Base-by-base conservation (phyloP, 2,797 vertebrate species). In the Clamator glandarius region DNA sequence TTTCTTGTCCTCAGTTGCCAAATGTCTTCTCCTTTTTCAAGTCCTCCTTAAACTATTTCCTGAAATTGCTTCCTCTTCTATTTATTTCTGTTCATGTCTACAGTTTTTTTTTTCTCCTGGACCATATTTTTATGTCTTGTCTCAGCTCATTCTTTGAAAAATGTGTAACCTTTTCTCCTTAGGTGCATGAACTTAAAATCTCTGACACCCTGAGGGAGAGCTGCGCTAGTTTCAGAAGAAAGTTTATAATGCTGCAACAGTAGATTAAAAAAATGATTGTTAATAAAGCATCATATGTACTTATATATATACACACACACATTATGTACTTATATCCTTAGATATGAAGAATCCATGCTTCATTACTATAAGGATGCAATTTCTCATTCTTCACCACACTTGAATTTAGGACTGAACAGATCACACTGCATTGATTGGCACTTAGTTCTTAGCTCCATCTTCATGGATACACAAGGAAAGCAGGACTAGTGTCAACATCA, bases 41-140 rank as follows among this genome's bases (percentile, higher is more conserved):
- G 61, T 66, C 26, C 28, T 77, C 41, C 31, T 81, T 68, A 73
- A 77, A 57, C 31, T 74, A 87, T 92, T 89, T 63, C 87, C 68
- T 87, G 61, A 84, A 96, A 84, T 89, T 67, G 46, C 61, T 84
- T 84, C 55, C 78, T 82, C 21, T 77, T 76, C 67, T 82, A 84
- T 82, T 84, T 64, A 83, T 83, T 95, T 89, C 58, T 83, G 39
- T 44, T 54, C 15, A 20, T 50, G 33, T n/a, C 44, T 69, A 44
- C 2, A 69, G 48, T n/a, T n/a, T 5, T 42, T 74, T 78, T 77
- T 84, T 89, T 54, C 41, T 85, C 39, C 44, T 5, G 0, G 23
- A 74, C 61, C n/a, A 44, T 31, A 70, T 74, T 93, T 86, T 92
- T 1, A 1, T 69, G 59, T 89, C 50, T 77, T 66, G 55, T 76